A percentile compares a stretch with the other conserved stretches of the same genome.
These are phyloP conservation scores for Hippocampus kuda DNA, from an alignment of 2,797 vertebrate genomes.

Conservation along the genomic window DNA sequence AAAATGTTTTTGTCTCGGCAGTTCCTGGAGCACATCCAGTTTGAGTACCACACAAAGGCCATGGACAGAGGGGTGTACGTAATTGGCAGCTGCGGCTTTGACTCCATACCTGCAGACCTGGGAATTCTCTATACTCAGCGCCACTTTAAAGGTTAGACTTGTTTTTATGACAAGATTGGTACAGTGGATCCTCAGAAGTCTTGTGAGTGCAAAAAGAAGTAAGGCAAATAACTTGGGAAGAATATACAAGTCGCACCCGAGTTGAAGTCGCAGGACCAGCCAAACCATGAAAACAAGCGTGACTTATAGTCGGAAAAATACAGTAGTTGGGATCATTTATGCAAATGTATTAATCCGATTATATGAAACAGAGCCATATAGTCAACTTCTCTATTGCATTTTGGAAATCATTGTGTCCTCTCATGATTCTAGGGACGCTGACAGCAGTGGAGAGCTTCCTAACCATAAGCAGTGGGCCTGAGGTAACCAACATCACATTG, in stretches of 20 bases:
- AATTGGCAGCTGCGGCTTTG: slow-evolving; percentile 84
- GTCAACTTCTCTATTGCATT: neutral
- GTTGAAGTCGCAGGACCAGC: no score
- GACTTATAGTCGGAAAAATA: no score
- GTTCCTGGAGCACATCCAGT: slow-evolving; percentile 79
- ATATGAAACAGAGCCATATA: no score
- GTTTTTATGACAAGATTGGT: neutral
- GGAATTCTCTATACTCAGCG: slow-evolving; percentile 75
- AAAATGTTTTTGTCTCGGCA: slow-evolving; percentile 26
- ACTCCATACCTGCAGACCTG: slow-evolving; percentile 81
- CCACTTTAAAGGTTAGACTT: slow-evolving; percentile 71
- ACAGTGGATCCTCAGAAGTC: neutral
- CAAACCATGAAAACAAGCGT: no score
- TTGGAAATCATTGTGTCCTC: neutral
- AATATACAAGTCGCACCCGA: no score
- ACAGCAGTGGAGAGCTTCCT: slow-evolving; percentile 82
- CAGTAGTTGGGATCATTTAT: no score
- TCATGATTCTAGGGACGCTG: slow-evolving; percentile 71
- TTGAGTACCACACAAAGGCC: slow-evolving; percentile 75
- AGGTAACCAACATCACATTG: slow-evolving; percentile 55
- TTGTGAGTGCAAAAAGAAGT: neutral
- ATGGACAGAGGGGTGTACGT: slow-evolving; percentile 74
- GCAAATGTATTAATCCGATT: no score
- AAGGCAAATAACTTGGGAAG: no score
- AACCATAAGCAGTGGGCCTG: slow-evolving; percentile 63